These are phyloP conservation scores for Labeo rohita DNA, from an alignment of 2,113 vertebrate genomes.

Conservation along the genomic window DNA sequence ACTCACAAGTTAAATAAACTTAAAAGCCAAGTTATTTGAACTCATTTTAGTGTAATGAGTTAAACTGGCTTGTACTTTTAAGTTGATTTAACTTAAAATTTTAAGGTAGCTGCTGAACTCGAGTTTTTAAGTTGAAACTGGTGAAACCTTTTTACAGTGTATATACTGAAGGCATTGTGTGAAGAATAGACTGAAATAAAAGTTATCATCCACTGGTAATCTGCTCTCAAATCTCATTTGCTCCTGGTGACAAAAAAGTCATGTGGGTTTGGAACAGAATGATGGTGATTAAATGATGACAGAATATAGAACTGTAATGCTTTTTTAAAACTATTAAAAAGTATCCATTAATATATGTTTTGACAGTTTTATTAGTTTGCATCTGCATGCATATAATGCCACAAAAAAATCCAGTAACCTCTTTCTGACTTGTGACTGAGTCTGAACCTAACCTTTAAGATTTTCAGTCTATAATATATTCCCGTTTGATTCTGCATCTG, in stretches of 20 bases:
- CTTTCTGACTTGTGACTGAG: not conserved
- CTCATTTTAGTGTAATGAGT: no score
- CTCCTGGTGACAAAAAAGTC: not conserved
- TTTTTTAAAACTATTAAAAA: not conserved
- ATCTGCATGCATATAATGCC: not conserved
- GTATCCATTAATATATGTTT: not conserved
- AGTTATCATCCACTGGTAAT: not conserved
- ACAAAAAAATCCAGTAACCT: not conserved
- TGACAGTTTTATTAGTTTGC: not conserved
- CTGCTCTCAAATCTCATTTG: not conserved
- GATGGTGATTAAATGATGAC: not conserved
- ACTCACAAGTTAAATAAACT: no score
- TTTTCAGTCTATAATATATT: not conserved
- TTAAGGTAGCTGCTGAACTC: no score
- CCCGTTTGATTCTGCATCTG: not conserved
- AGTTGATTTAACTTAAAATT: no score
- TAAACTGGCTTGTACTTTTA: no score
- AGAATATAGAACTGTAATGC: not conserved
- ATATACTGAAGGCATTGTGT: not conserved
- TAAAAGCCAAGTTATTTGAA: no score
- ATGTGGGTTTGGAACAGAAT: not conserved
- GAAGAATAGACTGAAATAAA: not conserved
- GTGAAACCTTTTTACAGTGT: no score
- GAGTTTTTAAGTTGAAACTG: no score
- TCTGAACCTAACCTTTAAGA: not conserved